Evolutionary conservation across 1,140 invertebrate species (phyloP), one percentile per base, ranked within the genome.

Genomic region (Neodiprion lecontei): DNA sequence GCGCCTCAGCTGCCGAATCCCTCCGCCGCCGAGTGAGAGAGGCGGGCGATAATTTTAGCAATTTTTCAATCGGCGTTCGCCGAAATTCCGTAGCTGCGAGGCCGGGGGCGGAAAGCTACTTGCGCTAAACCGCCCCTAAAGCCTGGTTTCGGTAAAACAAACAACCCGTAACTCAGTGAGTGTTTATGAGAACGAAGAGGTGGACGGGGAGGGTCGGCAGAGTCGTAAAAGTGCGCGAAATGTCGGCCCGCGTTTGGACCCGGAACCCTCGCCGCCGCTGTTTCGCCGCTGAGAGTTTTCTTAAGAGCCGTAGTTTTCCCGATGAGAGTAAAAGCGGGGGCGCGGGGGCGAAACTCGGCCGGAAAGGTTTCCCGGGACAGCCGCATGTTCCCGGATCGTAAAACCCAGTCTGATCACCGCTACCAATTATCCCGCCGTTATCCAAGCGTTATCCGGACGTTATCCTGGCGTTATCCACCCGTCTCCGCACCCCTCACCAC

Each of bases 341-440:
- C 74, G 65, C 68, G 67, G 68, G 74, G 70, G 67, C 74, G 79
- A 14, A 23, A 21, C 61, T 14, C 17, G 79, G 77, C 77, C 14
- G 72, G 66, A 67, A 79, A 70, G 76, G 80, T 61, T 61, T 61
- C 53, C 53, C 53, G 53, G 53, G 9, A 61, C 53, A 61, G 81
- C 79, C 78, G 85, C 84, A 80, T 88, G 87, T 87, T 85, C 80
- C 77, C 78, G 78, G 84, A 84, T 88, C 88, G 86, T 89, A 89
- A 89, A 89, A 89, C 82, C 85, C 79, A 83, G 81, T 84, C 85
- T 88, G 88, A 89, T 88, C 86, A 88, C 87, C 85, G 81, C 79
- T 84, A 86, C 87, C 86, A 89, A 89, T 89, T 89, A 89, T 88
- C 86, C 86, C 79, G 80, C 85, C 86, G 86, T 89, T 88, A 89